phyloP scores from a whole-genome alignment of 2,113 vertebrate species.

The Rhinogobius similis region DNA sequence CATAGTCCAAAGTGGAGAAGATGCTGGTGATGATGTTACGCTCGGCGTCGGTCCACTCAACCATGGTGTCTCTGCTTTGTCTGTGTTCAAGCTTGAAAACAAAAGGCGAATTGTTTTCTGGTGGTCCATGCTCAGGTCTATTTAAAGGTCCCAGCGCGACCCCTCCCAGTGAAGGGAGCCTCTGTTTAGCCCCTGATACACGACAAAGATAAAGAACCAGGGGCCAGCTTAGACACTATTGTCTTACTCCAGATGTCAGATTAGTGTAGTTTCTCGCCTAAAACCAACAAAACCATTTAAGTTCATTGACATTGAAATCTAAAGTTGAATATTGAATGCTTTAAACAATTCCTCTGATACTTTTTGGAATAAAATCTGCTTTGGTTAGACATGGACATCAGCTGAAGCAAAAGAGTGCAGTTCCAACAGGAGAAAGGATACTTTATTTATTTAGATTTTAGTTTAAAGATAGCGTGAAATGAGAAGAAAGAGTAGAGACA shows the following conservation, averaged over 20 bases:
- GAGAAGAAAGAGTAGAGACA: no score
- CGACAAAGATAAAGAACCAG: slow-evolving; percentile 55
- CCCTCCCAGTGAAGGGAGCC: slow-evolving; percentile 28
- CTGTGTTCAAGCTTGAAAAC: slow-evolving; percentile 38
- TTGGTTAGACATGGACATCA: no score
- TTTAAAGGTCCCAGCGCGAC: slow-evolving; percentile 37
- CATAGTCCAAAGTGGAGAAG: slow-evolving; percentile 38
- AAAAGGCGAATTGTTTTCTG: slow-evolving; percentile 33
- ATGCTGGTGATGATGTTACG: slow-evolving; percentile 36
- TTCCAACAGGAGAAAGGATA: no score
- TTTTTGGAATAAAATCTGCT: no score
- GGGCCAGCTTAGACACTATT: neutral
- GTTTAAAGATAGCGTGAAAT: no score
- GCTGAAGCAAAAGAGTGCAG: no score
- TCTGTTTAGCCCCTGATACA: slow-evolving; percentile 23
- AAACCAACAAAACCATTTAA: neutral
- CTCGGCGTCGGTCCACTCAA: slow-evolving; percentile 66
- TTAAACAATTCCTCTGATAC: neutral
- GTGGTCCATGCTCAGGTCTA: neutral
- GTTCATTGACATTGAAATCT: neutral
- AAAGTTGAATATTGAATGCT: neutral
- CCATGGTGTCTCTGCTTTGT: slow-evolving; percentile 54
- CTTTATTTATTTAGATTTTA: no score
- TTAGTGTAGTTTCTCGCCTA: neutral
- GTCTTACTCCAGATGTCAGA: slow-evolving; percentile 3